These are phyloP conservation scores for Tortrix viridana DNA, from an alignment of 2,888 invertebrate species.

Conservation along the genomic window DNA sequence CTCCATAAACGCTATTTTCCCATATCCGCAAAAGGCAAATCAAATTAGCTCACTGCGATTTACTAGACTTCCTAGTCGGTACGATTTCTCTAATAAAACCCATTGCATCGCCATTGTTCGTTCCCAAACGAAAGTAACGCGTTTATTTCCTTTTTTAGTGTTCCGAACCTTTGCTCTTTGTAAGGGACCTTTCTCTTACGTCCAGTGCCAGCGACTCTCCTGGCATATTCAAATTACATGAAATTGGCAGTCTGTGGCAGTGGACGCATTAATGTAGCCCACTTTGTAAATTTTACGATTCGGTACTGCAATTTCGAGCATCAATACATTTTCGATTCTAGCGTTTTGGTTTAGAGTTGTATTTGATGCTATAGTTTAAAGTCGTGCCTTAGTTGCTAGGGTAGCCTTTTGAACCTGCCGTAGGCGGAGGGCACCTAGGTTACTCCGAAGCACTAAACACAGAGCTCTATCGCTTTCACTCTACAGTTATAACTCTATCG, in stretches of 20 bases:
- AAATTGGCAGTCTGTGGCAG: no score
- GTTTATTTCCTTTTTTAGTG: slow-evolving; percentile 72
- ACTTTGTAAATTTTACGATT: slow-evolving; percentile 50
- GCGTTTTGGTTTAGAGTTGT: slow-evolving; percentile 39
- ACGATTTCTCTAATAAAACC: slow-evolving; percentile 64
- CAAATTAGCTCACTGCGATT: slow-evolving; percentile 73
- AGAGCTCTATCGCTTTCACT: no score
- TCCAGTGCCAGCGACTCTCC: no score
- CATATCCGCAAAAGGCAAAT: slow-evolving; percentile 71
- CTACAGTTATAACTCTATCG: no score
- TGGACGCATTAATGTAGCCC: slow-evolving; percentile 37
- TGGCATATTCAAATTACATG: no score
- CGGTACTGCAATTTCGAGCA: slow-evolving; percentile 50
- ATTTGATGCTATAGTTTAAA: slow-evolving; percentile 37
- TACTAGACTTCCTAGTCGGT: slow-evolving; percentile 63
- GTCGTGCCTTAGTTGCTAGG: slow-evolving; percentile 54
- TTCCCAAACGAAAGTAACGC: slow-evolving; percentile 61
- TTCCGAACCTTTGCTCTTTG: slow-evolving; percentile 68
- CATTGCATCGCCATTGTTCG: slow-evolving; percentile 58
- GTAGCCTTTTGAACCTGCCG: slow-evolving; percentile 74
- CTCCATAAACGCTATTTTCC: slow-evolving; percentile 61
- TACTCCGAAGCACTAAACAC: slow-evolving; percentile 19
- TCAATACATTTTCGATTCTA: slow-evolving; percentile 33
- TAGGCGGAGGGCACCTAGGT: slow-evolving; percentile 58
- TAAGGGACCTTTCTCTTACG: slow-evolving; percentile 35